Base-by-base conservation (phyloP, 2,888 invertebrate genomes). In the Himalopsyche anomala region DNA sequence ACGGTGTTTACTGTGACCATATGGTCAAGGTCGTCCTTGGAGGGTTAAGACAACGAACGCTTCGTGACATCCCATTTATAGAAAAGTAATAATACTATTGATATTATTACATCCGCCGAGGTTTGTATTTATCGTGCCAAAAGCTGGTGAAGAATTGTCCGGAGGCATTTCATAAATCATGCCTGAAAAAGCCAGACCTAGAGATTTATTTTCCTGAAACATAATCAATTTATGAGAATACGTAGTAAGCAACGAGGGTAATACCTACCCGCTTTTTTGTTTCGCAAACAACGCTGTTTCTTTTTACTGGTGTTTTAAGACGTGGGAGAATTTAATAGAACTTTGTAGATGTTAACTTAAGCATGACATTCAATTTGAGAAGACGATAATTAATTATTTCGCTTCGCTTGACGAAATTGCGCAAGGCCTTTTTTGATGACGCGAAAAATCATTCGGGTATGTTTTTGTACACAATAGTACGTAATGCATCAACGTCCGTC, bases 211-310 rank as follows among this genome's bases (percentile, higher is more conserved):
- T 80, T 80, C 19, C 80, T 19, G 19, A 51, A 80, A 42, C 80
- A 80, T 80, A 42, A 80, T 80, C 51, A 80, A 51, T 80, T 80
- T 80, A 80, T 42, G 45, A 74, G 74, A 74, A 74, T 74, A 38
- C 15, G 36, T 5, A 28, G 28, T 9, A 28, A 5, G 12, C 38
- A 38, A 36, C 15, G 28, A 69, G 19, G 69, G 38, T 12, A 36
- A 62, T 62, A 11, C 74, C 15, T 15, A 74, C 12, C 74, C 28
- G 36, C 38, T 36, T 38, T 74, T 74, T 74, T 74, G 74, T 74
- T 74, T 74, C 12, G 6, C 74, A 74, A 74, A 38, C 74, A 74
- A 19, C 74, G 38, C 36, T 28, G 11, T 74, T 74, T 74, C 74
- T 74, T 36, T 15, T 36, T 36, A 36, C 28, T 36, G 12, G 74